A percentile compares a stretch with the other conserved stretches of the same genome.
Evolutionary conservation across 2,797 vertebrate species (phyloP).

Genomic region (Hemibagrus guttatus): DNA sequence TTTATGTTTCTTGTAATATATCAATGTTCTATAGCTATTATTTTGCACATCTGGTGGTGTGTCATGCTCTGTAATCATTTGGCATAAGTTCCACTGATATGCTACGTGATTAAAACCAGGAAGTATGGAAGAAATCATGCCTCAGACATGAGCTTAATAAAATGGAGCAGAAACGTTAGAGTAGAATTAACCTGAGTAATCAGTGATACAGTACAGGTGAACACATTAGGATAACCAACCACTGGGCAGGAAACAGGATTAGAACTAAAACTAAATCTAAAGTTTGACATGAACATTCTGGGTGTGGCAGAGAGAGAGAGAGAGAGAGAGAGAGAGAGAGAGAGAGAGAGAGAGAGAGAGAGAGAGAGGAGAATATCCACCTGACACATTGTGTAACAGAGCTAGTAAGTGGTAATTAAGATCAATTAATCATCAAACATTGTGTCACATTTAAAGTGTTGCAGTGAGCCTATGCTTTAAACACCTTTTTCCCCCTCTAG

Average conservation of each 20-base stretch:
- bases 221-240: background rate
- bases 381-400: background rate
- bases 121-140: background rate
- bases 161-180: background rate
- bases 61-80: background rate
- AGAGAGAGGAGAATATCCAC: background rate
- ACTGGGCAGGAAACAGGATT: background rate
- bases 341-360: background rate
- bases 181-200: background rate
- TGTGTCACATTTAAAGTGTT: background rate
- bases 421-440: conserved; percentile 40
- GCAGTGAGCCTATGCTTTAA: background rate
- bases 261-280: background rate
- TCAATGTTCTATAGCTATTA: background rate
- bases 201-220: background rate
- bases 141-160: background rate
- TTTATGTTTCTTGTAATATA: background rate
- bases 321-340: background rate
- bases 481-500: background rate
- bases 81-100: background rate
- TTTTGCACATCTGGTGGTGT: background rate
- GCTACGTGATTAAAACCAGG: background rate
- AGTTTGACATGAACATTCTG: background rate
- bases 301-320: background rate
- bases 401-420: conserved; percentile 39